These are phyloP conservation scores for Lycophotia porphyrea DNA, from an alignment of 2,888 invertebrate species.

Conservation along the genomic window DNA sequence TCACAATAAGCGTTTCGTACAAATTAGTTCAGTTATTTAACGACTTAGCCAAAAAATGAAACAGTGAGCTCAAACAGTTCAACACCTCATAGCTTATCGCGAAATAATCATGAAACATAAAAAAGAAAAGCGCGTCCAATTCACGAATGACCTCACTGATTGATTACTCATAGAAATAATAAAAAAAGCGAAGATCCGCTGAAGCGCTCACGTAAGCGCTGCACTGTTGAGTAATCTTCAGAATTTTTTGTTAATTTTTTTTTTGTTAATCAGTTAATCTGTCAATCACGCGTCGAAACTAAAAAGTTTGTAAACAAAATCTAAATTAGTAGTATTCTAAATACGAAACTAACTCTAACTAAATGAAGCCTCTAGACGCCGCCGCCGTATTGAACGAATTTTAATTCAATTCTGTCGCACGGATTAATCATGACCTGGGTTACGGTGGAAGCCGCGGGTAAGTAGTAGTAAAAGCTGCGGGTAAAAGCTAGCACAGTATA, in stretches of 20 bases:
- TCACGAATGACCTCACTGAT: constrained; percentile 48
- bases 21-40: background rate
- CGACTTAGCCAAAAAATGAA: background rate
- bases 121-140: constrained; percentile 34
- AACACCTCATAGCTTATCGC: constrained; percentile 24
- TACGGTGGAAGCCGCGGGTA: no score
- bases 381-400: background rate
- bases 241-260: constrained; percentile 49
- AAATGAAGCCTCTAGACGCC: background rate
- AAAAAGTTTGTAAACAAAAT: constrained; percentile 8
- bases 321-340: no score
- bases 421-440: background rate
- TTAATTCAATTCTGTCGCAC: background rate
- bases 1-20: background rate
- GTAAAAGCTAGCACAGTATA: background rate
- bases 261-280: no score
- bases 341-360: background rate
- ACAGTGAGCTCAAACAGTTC: background rate
- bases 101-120: constrained; percentile 20
- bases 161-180: constrained; percentile 38
- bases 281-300: constrained; percentile 10
- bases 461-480: no score
- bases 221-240: constrained; percentile 15
- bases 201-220: constrained; percentile 42
- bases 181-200: constrained; percentile 46